Base-by-base conservation (phyloP, 2,888 invertebrate species). In the Saturnia japonica region DNA sequence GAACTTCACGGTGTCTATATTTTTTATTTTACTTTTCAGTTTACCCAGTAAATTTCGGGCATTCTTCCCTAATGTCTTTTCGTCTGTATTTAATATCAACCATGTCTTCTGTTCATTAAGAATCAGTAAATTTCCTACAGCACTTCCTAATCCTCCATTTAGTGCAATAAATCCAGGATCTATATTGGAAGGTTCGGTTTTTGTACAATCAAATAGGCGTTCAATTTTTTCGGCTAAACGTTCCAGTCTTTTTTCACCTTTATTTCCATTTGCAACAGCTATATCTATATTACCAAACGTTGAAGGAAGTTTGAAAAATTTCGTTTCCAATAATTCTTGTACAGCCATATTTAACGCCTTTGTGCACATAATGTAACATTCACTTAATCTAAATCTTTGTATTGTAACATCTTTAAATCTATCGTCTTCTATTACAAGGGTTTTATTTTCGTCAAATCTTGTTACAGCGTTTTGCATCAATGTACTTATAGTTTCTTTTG, bases 61-160 rank as follows among this genome's bases (percentile, higher is more conserved):
- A 64, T 64, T 64, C 22, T 64, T 64, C 8, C 64, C 64, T n/a
- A 64, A 25, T 8, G 64, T n/a, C n/a, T 64, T 40, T 19, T 64
- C 40, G 9, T 64, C n/a, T 11, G 19, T 64, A 64, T 64, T 64
- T 40, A 64, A 64, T 22, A 64, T 64, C 19, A 64, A 40, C 19
- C 11, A n/a, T 64, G 34, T 40, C n/a, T n/a, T 34, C n/a, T 64
- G 19, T 64, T 64, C 40, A n/a, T 64, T 9, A 40, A 64, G 40
- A 40, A 64, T 40, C n/a, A 64, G 11, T 64, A 64, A n/a, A 25
- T 64, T 64, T 19, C 64, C 64, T 64, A 64, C 64, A 64, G 64
- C 64, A 40, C 64, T 64, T 64, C 64, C 64, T 8, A 40, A 40
- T 19, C 64, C 64, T 11, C 64, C 40, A 40, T 64, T 64, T 64